A percentile compares a stretch with the other conserved stretches of the same genome.
Evolutionary conservation across 2,888 invertebrate genomes (phyloP).

Genomic region (Raillietiella orientalis): DNA sequence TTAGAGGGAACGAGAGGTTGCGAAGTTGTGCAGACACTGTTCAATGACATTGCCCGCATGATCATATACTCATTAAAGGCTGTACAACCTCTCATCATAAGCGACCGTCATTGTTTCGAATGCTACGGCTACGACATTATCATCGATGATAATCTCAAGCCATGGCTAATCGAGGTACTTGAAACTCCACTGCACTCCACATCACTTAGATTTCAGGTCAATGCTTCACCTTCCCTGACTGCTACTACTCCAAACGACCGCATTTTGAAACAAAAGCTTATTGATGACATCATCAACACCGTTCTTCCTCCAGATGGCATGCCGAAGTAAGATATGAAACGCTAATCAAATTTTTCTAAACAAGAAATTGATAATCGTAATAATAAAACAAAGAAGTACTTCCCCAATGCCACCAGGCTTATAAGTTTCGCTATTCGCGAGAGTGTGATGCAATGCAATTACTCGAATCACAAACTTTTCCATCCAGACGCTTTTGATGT

Average conservation of each 20-base stretch:
- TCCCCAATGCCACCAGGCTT: too few species aligned
- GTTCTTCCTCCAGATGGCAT: constrained; percentile 59
- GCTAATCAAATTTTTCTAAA: too few species aligned
- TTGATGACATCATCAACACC: constrained; percentile 67
- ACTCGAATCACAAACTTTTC: too few species aligned
- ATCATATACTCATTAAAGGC: constrained; percentile 77
- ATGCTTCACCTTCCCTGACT: constrained; percentile 74
- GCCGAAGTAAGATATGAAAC: constrained; percentile 45
- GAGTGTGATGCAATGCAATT: too few species aligned
- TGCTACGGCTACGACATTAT: constrained; percentile 91
- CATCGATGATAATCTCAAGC: constrained; percentile 70
- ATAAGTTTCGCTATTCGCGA: too few species aligned
- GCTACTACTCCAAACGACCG: constrained; percentile 80
- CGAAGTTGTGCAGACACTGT: constrained; percentile 52
- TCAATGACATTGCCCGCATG: constrained; percentile 34
- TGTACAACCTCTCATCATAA: constrained; percentile 68
- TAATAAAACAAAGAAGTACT: too few species aligned
- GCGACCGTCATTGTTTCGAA: constrained; percentile 68
- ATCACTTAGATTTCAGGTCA: constrained; percentile 32
- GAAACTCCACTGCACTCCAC: too few species aligned
- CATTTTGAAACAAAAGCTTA: constrained; percentile 67
- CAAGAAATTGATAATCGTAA: too few species aligned
- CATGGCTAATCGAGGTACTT: constrained; percentile 54
- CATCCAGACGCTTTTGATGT: too few species aligned
- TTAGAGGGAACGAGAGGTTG: constrained; percentile 69